Evolutionary conservation across 2,113 vertebrate species (phyloP), one percentile per base, ranked within the genome.

Genomic region (Muntiacus muntjak): DNA sequence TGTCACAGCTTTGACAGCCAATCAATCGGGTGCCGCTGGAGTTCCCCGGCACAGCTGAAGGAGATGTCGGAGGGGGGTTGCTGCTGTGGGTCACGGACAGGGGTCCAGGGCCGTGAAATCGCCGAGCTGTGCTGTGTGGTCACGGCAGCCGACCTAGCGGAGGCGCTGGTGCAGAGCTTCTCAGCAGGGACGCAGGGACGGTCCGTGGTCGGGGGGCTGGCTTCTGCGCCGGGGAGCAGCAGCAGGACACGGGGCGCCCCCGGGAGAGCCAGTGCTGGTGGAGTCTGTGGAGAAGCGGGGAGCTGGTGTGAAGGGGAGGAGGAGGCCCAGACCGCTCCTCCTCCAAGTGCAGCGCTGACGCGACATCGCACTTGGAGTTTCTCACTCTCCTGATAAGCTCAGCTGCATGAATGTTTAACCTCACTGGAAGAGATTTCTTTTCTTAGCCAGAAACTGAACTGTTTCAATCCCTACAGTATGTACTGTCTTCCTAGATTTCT

Each of bases 311-410:
- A 50, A 50, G 40, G 40, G 30, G 85, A 62, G 10, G 28, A 15
- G 40, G 5, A 19, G 33, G 11, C 40, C 40, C 74, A 28, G 15
- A 71, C 45, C 2, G 7, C 23, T 7, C 19, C 33, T 28, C 28
- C 25, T 15, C 13, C 74, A 28, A 43, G 28, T 0, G 13, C 30
- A 21, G 36, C 14, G 17, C n/a, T n/a, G 71, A 3, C 36, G 13
- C 5, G 3, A 40, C 4, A 5, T 6, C 3, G 7, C 9, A 5
- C 36, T 23, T 25, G 6, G 57, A 1, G 4, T 52, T 79, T 28
- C 45, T 17, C 60, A 19, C 13, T 45, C 8, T 79, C 23, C 43
- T 36, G 19, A 10, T 33, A 43, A 43, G 7, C 17, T 52, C 40
- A 28, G 15, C 26, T n/a, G 21, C 12, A 0, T 54, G 14, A 55